These are phyloP conservation scores for Octodon degus DNA, from an alignment of 2,113 vertebrate species.

Conservation along the genomic window DNA sequence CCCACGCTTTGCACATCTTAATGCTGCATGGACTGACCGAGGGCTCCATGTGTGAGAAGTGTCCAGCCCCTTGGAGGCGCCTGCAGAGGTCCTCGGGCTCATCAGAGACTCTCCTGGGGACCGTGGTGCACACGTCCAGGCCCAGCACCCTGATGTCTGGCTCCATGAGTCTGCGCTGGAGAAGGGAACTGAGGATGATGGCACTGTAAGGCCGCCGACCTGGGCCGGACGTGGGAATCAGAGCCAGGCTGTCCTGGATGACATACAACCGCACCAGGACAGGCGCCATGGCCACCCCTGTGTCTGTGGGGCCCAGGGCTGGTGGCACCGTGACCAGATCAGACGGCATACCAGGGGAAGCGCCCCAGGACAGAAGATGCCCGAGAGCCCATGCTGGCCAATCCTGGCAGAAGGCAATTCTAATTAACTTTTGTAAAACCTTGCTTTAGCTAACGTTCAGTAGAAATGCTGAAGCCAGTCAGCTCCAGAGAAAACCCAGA, in stretches of 20 bases:
- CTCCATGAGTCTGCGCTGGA: neutral
- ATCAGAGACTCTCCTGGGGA: neutral
- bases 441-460: conserved; percentile 51
- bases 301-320: neutral
- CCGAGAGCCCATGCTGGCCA: neutral
- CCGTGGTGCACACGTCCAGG: neutral
- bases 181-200: neutral
- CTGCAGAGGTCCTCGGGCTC: neutral
- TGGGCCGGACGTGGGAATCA: neutral
- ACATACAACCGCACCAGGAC: neutral
- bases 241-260: neutral
- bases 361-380: neutral
- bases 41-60: neutral
- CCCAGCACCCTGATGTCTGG: neutral
- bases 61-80: neutral
- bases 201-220: neutral
- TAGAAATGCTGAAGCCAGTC: neutral
- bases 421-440: neutral
- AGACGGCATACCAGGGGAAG: conserved; percentile 7
- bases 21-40: neutral
- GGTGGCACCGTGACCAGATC: neutral
- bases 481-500: conserved; percentile 33
- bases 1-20: neutral
- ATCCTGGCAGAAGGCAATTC: conserved; percentile 47
- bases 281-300: neutral